Evolutionary conservation across 2,888 invertebrate species (phyloP), one percentile per base, ranked within the genome.

Genomic region (Thysanoteuthis rhombus): DNA sequence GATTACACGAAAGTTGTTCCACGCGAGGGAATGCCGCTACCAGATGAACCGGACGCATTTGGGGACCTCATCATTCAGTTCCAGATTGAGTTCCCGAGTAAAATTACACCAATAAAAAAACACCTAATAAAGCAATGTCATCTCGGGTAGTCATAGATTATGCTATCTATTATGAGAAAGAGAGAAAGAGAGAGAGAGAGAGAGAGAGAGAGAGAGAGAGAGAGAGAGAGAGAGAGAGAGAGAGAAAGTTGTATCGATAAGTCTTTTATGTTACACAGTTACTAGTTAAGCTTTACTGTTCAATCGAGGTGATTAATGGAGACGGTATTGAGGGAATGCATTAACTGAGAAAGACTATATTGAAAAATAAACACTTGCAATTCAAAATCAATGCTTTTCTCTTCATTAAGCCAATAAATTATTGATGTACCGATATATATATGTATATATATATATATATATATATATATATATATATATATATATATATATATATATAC

Each of bases 21-120:
- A 4, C 95, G 95, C 28, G 97, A 97, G 95, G 97, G 97, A 32
- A 97, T 97, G 97, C 97, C 97, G 8, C 93, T 96, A 12, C 95
- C 97, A 47, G 94, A 95, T 38, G 95, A 96, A 45, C 96, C 97
- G 12, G 94, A 95, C 90, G 94, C 96, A 94, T 97, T 96, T 94
- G 97, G 97, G 91, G 97, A 97, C 94, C 95, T 97, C 90, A 96
- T 97, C 92, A 97, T 97, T 47, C 96, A 97, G 94, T 97, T 97
- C 95, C 95, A 97, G 94, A 97, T 97, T 94, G 96, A 96, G 94
- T 97, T 97, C 94, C 97, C 97, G 36, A 94, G 94, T 38, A 94
- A 95, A 12, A 95, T 97, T 52, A 95, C 97, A 45, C 96, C 96
- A 32, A 96, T 97, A 52, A 96, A 96, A 94, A 97, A 97, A 95